Evolutionary conservation across 1,140 invertebrate species (phyloP), one percentile per base, ranked within the genome.

Genomic region (Hycleus cichorii): DNA sequence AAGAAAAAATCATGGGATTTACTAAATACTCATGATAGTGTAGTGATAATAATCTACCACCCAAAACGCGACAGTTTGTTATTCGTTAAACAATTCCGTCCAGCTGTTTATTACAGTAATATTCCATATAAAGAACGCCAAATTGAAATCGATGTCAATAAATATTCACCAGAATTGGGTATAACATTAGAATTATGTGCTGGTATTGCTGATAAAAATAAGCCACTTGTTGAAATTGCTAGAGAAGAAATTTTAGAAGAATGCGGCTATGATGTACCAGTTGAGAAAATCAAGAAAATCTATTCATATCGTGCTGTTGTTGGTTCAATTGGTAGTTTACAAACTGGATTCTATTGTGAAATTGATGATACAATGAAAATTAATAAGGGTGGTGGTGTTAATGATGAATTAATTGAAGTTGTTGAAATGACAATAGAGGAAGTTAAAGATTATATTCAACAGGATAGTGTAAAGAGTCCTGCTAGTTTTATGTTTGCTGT

Each of bases 341-440:
- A 92, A 74, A 89, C 86, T 39, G 70, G 97, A 54, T 98, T 86
- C 72, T 98, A 95, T 72, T 89, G 87, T 64, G 92, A 96, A 83
- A 91, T 98, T 0, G 91, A 87, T 24, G 93, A 97, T 75, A 82
- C 85, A n/a, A 93, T 93, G 89, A 87, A 83, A 73, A 81, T 82
- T 45, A 75, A 80, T 58, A 69, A 80, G 70, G 86, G 85, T 50
- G 95, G 95, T 46, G 82, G 88, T 39, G 81, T 86, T 0, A 94
- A 95, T 71, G 93, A 93, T 57, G 95, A 98, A 82, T 75, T 93
- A 40, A 97, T 97, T 60, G 93, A 97, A 70, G 86, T 97, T 1
- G 80, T 97, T 18, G 92, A 97, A 77, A 82, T 92, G 75, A 80
- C 81, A 11, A 75, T 95, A 32, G 74, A 81, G 6, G 84, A 95